Base-by-base conservation (phyloP, 2,888 invertebrate species). In the Eupithecia dodoneata region DNA sequence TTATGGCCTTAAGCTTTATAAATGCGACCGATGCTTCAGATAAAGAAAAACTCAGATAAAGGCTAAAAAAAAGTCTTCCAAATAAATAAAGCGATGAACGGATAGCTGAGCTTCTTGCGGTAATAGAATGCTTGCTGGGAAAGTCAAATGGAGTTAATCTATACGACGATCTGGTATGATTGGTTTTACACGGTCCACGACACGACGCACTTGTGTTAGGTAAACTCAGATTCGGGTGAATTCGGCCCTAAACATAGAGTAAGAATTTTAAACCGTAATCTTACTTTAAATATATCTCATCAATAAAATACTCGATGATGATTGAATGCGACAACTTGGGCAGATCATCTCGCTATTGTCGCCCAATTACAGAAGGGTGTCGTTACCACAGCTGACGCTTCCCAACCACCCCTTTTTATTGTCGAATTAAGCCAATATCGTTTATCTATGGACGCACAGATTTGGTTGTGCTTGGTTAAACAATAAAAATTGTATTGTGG, bases 301-400 rank as follows among this genome's bases (percentile, higher is more conserved):
- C 55, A 55, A 55, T n/a, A 55, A n/a, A n/a, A n/a, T 55, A 59
- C 63, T 63, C 30, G 30, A 30, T 90, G 90, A 93, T 88, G 87
- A 93, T 92, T 87, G 85, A 89, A 92, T 89, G 87, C 91, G 93
- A 93, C 93, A 93, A 91, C 90, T 89, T 86, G 86, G 87, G 87
- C 87, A 88, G 90, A 92, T 92, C 90, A 92, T 88, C 85, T 87
- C 83, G 77, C 87, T 83, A 89, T 91, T 92, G 90, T 90, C 83
- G 84, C 80, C 85, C 92, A 91, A 93, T 92, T 92, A 91, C 89
- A 86, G 85, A 88, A 83, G 66, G 89, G 87, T 49, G 47, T 70
- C 30, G 83, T 81, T 83, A 80, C 82, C 87, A 86, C 94, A 93
- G 92, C 93, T 93, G 94, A 91, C 91, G 86, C 70, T 76, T 86